Conservation (phyloP, 2,888 invertebrate species). For the Cancer borealis region DNA sequence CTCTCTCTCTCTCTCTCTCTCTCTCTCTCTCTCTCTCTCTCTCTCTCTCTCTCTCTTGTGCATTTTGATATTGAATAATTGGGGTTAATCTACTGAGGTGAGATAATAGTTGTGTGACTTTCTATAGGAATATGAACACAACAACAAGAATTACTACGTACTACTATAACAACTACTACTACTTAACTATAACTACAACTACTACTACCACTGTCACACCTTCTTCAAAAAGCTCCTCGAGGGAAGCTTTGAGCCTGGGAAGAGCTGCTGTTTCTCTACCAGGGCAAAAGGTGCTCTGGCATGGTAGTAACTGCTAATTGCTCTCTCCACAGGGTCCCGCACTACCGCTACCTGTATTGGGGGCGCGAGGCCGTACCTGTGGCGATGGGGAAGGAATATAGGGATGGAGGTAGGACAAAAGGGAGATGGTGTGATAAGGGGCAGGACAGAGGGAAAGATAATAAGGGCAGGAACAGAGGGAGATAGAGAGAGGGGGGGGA, state of each 20-base stretch:
- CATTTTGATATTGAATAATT: no score
- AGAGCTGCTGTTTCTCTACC: slow-evolving; percentile 68
- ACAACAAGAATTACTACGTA: background rate
- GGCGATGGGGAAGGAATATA: background rate
- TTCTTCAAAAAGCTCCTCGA: slow-evolving; percentile 70
- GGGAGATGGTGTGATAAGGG: background rate
- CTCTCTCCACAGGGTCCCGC: slow-evolving; percentile 78
- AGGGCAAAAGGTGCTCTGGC: slow-evolving; percentile 72
- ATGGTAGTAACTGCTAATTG: slow-evolving; percentile 75
- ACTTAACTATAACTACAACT: background rate
- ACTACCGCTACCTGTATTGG: slow-evolving; percentile 78
- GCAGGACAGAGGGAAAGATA: background rate
- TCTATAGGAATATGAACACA: no score
- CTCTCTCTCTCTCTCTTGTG: no score
- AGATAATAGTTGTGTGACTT: no score
- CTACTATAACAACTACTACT: background rate
- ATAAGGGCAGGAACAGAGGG: background rate
- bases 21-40: no score
- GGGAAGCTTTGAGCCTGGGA: slow-evolving; percentile 69
- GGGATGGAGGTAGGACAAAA: background rate
- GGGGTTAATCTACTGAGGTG: no score
- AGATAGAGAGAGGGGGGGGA: background rate
- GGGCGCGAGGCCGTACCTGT: slow-evolving; percentile 16
- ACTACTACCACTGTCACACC: slow-evolving; percentile 48
- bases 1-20: no score